Evolutionary conservation across 2,113 vertebrate species (phyloP), one percentile per base, ranked within the genome.

Genomic region (Clupea harengus): DNA sequence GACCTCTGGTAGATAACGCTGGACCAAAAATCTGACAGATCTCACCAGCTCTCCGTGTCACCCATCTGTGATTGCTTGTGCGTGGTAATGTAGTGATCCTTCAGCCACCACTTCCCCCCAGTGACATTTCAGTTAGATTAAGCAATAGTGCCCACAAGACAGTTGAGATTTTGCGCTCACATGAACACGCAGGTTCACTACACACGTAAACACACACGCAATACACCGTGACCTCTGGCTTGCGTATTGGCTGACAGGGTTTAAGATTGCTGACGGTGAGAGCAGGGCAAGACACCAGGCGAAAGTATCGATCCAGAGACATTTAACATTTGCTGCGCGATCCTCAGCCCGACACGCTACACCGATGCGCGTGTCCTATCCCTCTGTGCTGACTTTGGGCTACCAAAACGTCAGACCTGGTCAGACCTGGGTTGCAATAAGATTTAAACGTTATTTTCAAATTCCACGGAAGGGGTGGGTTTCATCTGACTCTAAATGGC

Each of bases 281-380:
- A 54, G 88, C 64, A 82, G 78, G 72, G 15, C 13, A 32, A 78
- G 28, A 78, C 15, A 32, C 46, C 45, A 18, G 84, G 87, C 86
- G 75, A 83, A n/a, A 1, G 11, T 90, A 94, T 93, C 45, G 93
- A 94, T 92, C 91, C 83, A 17, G 47, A 93, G 87, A 90, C 88
- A 89, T 92, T 91, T 93, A 89, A 88, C 93, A 89, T 92, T 90
- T 91, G 90, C 90, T 92, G 90, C 89, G 90, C 89, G 81, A 83
- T 86, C 84, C 45, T 47, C 8, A 32, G 13, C 72, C 13, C 15
- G 72, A 78, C 28, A 78, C 15, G 72, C 28, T 78, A 78, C 72
- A 39, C 72, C 72, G 20, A 39, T 11, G 72, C 32, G 39, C 32
- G 4, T 17, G 72, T 78, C 72, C 28, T 78, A 13, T 78, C 10